Conservation (phyloP, 35 echinoderm and acorn worm species). For the Holothuria glaberrima region DNA sequence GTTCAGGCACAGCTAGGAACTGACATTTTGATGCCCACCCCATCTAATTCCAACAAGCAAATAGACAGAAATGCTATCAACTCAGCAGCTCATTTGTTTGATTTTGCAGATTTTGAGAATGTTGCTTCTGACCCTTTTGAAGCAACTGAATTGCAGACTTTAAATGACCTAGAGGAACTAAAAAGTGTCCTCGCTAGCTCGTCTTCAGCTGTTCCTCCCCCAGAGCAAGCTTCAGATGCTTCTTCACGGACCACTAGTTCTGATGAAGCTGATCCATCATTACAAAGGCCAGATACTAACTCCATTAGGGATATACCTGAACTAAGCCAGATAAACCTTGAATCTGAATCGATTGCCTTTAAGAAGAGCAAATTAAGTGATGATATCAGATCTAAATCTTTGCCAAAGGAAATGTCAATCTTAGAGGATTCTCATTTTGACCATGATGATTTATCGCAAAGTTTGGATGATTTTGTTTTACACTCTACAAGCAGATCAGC, state of each 20-base stretch:
- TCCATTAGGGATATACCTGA: neutral
- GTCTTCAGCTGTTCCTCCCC: slow-evolving; percentile 22
- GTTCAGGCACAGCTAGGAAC: slow-evolving; percentile 29
- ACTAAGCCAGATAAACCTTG: neutral
- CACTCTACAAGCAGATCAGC: neutral
- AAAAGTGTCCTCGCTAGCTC: slow-evolving; percentile 73
- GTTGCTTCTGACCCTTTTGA: slow-evolving; percentile 87
- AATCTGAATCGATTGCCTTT: slow-evolving; percentile 6
- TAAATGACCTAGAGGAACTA: slow-evolving; percentile 96
- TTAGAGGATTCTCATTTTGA: slow-evolving; percentile 20
- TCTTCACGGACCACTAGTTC: neutral
- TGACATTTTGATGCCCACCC: slow-evolving; percentile 55
- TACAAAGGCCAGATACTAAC: neutral
- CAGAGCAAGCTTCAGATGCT: neutral
- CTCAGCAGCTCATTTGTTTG: slow-evolving; percentile 28
- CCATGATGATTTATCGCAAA: slow-evolving; percentile 53
- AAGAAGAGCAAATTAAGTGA: neutral
- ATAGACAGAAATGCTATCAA: neutral
- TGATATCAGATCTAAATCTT: slow-evolving; percentile 23
- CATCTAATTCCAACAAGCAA: slow-evolving; percentile 3
- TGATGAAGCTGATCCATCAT: neutral
- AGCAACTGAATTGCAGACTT: slow-evolving; percentile 85
- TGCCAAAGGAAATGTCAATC: slow-evolving; percentile 8
- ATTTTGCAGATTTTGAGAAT: slow-evolving; percentile 87
- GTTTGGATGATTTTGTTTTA: slow-evolving; percentile 39